Percentiles rank a stretch among this genome's conserved stretches.
Evolutionary conservation across 2,113 vertebrate genomes (phyloP).

Genomic region (Prietella phreatophila): DNA sequence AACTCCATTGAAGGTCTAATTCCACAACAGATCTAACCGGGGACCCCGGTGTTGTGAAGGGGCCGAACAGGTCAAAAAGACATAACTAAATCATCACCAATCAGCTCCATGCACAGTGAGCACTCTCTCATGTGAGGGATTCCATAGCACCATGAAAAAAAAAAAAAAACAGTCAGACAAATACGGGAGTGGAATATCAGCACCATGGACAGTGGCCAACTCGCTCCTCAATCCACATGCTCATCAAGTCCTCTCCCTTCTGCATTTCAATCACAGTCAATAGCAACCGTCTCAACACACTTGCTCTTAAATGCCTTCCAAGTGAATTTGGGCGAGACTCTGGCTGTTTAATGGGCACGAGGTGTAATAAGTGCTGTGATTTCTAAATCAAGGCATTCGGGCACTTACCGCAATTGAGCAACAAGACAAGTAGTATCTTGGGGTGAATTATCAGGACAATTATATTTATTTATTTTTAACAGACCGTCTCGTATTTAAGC

Average conservation of each 20-base stretch:
- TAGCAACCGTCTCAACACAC: not conserved
- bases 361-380: not conserved
- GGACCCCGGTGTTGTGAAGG: not conserved
- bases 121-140: not conserved
- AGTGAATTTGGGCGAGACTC: not conserved
- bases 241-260: too few species aligned
- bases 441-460: not conserved
- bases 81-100: not conserved
- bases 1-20: not conserved
- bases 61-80: not conserved
- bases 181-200: not conserved
- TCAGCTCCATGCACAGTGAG: conserved; percentile 72
- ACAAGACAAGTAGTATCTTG: not conserved
- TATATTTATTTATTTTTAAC: too few species aligned
- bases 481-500: not conserved
- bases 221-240: not conserved
- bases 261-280: not conserved
- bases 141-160: not conserved
- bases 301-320: not conserved
- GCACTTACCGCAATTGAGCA: not conserved
- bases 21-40: not conserved
- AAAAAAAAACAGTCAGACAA: not conserved
- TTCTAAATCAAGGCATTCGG: not conserved
- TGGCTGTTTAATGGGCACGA: not conserved
- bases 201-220: conserved; percentile 12